Percentiles rank a stretch among this genome's conserved stretches.
These are phyloP conservation scores for Gephyroberyx darwinii DNA, from an alignment of 2,797 vertebrate genomes.

Conservation along the genomic window DNA sequence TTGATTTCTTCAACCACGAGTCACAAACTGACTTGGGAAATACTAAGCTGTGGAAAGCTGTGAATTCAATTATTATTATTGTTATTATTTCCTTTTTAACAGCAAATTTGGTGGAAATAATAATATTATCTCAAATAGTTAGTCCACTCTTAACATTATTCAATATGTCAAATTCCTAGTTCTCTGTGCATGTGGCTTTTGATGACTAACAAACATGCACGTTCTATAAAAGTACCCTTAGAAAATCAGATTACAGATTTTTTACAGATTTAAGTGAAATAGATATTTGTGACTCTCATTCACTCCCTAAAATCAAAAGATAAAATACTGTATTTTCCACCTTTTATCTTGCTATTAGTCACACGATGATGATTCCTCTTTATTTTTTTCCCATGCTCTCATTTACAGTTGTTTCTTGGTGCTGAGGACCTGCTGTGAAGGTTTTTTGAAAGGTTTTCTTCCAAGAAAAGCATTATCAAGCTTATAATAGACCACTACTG, in stretches of 20 bases:
- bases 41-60: not conserved
- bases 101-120: too few species aligned
- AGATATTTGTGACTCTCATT: not conserved
- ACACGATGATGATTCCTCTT: slow-evolving; percentile 6
- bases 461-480: slow-evolving; percentile 74
- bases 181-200: too few species aligned
- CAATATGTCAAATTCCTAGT: too few species aligned
- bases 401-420: slow-evolving; percentile 76
- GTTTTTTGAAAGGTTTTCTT: slow-evolving; percentile 83
- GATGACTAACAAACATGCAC: too few species aligned
- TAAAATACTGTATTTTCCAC: slow-evolving; percentile 9
- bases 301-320: slow-evolving; percentile 19
- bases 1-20: not conserved
- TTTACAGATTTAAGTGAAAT: not conserved
- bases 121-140: too few species aligned
- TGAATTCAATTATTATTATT: not conserved
- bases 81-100: not conserved
- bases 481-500: slow-evolving; percentile 81
- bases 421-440: slow-evolving; percentile 83
- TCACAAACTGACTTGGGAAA: not conserved
- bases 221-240: not conserved
- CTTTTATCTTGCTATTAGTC: slow-evolving; percentile 10
- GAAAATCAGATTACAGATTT: too few species aligned
- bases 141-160: too few species aligned
- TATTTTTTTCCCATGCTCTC: slow-evolving; percentile 29